Evolutionary conservation across 2,888 invertebrate genomes (phyloP), one percentile per base, ranked within the genome.

Genomic region (Acleris literana): DNA sequence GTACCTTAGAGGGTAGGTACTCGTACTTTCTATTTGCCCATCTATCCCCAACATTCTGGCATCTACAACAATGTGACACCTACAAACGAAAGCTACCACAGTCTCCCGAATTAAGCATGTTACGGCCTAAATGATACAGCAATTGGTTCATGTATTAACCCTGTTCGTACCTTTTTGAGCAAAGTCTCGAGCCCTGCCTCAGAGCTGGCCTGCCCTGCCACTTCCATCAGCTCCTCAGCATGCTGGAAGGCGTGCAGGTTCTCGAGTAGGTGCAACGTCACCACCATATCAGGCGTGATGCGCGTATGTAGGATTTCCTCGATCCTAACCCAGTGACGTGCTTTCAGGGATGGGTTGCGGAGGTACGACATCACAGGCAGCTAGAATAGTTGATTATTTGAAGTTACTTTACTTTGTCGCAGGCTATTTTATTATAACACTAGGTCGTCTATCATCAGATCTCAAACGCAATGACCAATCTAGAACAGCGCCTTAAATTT

Each of bases 191-290:
- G 93, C 6, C 96, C 95, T 4, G 96, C 95, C 83, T 98, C 98
- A 3, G 97, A 97, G 74, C 96, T 97, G 0, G 98, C 98, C 81
- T 97, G 96, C 0, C 96, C 96, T 0, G 97, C 96, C 9, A 98
- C 95, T 79, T 98, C 97, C 94, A 96, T 96, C 17, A 98, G 85
- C 69, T 95, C 94, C 11, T 95, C 94, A 0, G 95, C 94, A 75
- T 95, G 94, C 57, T 94, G 94, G 85, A 97, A 97, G 0, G 95
- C 96, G n/a, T 95, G 94, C 5, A 96, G 89, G 1, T 95, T 94
- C 68, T 96, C 96, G 55, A 97, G 93, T 25, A 94, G 86, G 16
- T 93, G 93, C 17, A 98, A 87, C 0, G 95, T 96, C 20, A 97
- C 77, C 11, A 88, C 84, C 73, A 94, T 94, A 33, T 96, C 96